Conservation (phyloP, 2,113 vertebrate species). For the Solea solea region DNA sequence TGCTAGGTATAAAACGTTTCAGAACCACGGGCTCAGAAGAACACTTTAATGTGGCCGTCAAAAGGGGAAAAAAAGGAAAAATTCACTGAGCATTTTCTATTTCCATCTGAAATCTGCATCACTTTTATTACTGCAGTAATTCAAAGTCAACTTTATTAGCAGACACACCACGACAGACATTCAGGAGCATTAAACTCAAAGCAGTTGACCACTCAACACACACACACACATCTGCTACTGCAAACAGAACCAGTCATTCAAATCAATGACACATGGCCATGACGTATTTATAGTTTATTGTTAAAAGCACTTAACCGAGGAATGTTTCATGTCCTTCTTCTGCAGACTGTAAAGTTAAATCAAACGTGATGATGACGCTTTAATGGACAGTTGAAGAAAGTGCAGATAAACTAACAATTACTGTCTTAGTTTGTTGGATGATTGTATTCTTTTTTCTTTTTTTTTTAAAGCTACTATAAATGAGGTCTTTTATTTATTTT, state of each 20-base stretch:
- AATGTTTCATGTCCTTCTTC: constrained; percentile 1
- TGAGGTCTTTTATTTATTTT: no score
- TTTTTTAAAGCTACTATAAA: no score
- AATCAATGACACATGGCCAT: not conserved
- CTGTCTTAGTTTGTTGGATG: not conserved
- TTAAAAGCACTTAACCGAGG: constrained; percentile 6
- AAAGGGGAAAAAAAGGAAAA: not conserved
- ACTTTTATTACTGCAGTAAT: constrained; percentile 27
- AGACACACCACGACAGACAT: constrained; percentile 3
- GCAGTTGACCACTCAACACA: not conserved
- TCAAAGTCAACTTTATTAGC: constrained; percentile 37
- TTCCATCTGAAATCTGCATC: constrained; percentile 37
- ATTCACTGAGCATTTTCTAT: not conserved
- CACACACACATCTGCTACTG: not conserved
- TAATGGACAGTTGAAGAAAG: not conserved
- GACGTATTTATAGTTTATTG: not conserved
- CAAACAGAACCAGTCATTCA: not conserved
- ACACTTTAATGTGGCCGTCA: no score
- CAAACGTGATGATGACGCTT: not conserved
- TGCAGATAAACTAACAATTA: not conserved
- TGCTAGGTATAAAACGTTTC: no score
- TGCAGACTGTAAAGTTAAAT: constrained; percentile 11
- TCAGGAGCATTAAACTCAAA: constrained; percentile 5
- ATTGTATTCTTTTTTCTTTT: no score
- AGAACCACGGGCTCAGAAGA: no score